Percentiles rank a stretch among this genome's conserved stretches.
These are phyloP conservation scores for Gopherus evgoodei DNA, from an alignment of 2,113 vertebrate genomes.

Conservation along the genomic window DNA sequence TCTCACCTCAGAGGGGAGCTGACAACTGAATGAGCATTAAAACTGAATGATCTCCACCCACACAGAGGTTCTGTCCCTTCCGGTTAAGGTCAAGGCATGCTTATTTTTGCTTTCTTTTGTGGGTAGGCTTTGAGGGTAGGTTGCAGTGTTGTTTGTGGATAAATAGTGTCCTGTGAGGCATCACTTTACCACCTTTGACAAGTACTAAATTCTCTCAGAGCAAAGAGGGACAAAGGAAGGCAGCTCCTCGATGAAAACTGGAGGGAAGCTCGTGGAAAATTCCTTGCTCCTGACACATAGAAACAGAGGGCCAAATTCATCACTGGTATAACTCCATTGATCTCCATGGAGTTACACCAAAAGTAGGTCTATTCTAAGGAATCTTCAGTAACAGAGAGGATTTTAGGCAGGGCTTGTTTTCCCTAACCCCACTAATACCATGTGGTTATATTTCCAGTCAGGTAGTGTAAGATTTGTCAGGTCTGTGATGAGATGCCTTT, in stretches of 20 bases:
- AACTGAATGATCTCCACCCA: neutral
- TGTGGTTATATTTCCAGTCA: neutral
- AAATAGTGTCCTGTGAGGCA: neutral
- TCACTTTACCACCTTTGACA: fast-evolving
- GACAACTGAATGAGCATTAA: neutral
- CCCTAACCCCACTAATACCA: fast-evolving
- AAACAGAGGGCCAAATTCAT: neutral
- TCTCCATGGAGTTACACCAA: fast-evolving
- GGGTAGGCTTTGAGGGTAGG: neutral
- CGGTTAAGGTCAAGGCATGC: neutral
- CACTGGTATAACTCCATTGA: neutral
- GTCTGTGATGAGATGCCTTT: neutral
- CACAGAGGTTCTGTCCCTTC: neutral
- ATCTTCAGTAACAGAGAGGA: neutral
- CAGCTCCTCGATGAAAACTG: neutral
- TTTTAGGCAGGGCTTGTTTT: neutral
- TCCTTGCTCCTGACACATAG: neutral
- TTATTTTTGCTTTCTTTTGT: neutral
- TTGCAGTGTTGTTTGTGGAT: fast-evolving
- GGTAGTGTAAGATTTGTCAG: neutral
- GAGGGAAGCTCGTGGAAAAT: neutral
- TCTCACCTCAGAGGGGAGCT: neutral
- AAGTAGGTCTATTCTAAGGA: fast-evolving
- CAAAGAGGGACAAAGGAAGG: neutral
- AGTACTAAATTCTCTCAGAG: neutral